Evolutionary conservation across 2,797 vertebrate species (phyloP).

Genomic region (Bryconaethiops microstoma): DNA sequence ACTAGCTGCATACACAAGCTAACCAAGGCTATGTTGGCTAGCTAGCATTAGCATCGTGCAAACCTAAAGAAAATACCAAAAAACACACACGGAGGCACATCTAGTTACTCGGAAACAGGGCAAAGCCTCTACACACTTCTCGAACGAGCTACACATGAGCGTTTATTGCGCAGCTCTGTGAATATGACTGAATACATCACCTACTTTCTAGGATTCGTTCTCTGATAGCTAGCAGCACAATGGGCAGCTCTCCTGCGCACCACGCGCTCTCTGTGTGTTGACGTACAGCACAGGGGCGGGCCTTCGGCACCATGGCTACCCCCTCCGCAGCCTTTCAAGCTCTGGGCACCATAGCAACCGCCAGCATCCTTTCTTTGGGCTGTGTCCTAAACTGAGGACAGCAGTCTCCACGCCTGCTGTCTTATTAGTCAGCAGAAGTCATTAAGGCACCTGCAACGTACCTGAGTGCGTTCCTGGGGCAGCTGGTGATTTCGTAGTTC

Average conservation of each 20-base stretch:
- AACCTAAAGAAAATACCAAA: background rate
- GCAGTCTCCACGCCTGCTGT: too few species aligned
- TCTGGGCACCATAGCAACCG: background rate
- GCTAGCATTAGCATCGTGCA: slow-evolving; percentile 39
- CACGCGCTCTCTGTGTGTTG: slow-evolving; percentile 57
- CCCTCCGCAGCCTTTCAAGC: background rate
- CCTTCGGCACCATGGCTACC: slow-evolving; percentile 71
- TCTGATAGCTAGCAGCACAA: slow-evolving; percentile 62
- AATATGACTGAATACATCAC: slow-evolving; percentile 57
- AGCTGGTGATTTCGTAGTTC: too few species aligned
- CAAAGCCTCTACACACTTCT: background rate
- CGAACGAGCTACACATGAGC: background rate
- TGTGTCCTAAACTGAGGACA: background rate
- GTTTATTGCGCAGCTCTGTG: background rate
- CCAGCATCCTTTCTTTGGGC: background rate
- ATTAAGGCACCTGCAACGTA: too few species aligned
- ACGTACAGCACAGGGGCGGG: slow-evolving; percentile 47
- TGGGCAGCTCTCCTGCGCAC: slow-evolving; percentile 61
- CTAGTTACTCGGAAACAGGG: background rate
- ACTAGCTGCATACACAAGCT: background rate
- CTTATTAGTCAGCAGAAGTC: too few species aligned
- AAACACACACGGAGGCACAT: background rate
- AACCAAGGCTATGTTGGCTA: background rate
- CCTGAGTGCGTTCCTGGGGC: too few species aligned
- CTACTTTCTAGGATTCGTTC: slow-evolving; percentile 71